phyloP scores from a whole-genome alignment of 2,888 invertebrate species.

The Eupithecia subumbrata region DNA sequence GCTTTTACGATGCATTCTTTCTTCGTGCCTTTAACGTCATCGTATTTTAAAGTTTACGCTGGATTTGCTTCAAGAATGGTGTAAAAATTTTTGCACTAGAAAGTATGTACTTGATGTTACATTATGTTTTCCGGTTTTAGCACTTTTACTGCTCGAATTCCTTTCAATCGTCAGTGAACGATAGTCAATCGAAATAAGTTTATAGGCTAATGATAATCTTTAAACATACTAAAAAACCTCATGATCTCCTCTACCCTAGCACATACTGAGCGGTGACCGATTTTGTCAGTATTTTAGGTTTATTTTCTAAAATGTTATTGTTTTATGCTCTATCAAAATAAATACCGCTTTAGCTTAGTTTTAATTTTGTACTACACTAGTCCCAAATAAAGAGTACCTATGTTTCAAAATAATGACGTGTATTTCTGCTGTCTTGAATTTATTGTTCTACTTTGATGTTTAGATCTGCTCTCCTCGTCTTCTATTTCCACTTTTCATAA shows the following conservation, averaged over 20 bases:
- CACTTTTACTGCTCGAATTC: neutral
- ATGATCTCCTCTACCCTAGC: too few relatives aligned
- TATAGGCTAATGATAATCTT: neutral
- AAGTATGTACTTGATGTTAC: neutral
- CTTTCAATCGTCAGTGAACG: neutral
- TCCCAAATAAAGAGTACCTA: neutral
- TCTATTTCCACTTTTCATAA: neutral
- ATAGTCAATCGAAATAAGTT: neutral
- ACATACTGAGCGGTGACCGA: neutral
- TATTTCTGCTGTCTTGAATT: neutral
- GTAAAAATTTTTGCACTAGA: neutral
- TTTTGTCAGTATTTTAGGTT: neutral
- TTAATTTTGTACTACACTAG: neutral
- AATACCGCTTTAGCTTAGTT: neutral
- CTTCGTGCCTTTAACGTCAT: neutral
- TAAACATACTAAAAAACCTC: too few relatives aligned
- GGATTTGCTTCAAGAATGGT: neutral
- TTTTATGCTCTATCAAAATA: neutral
- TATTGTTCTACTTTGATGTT: neutral
- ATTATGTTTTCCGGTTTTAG: neutral
- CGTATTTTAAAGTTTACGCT: neutral
- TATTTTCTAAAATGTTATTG: neutral
- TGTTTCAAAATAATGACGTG: neutral
- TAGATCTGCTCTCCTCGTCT: neutral
- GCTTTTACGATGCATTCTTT: conserved; percentile 1